Conservation (phyloP, 2,113 vertebrate species). For the Pandion haliaetus region DNA sequence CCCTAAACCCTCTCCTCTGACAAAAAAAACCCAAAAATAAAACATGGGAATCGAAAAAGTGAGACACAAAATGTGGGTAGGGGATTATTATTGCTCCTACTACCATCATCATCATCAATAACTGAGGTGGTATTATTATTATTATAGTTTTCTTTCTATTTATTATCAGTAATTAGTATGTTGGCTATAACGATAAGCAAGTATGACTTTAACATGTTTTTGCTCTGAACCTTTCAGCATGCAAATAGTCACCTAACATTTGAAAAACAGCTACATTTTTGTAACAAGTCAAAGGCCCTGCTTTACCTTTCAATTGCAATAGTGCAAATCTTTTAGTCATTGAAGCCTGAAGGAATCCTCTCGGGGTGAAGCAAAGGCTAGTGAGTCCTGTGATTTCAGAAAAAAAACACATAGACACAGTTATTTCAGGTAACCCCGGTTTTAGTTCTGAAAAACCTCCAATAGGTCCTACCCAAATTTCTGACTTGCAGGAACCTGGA, state of each 20-base stretch:
- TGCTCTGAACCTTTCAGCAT: neutral
- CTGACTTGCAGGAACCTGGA: neutral
- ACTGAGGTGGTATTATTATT: neutral
- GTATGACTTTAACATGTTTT: neutral
- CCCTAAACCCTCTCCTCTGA: neutral
- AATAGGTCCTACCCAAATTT: neutral
- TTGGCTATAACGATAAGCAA: neutral
- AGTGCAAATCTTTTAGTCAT: neutral
- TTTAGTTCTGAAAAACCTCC: neutral
- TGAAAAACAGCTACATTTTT: neutral
- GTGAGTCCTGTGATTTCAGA: neutral
- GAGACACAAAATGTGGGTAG: neutral
- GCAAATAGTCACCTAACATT: neutral
- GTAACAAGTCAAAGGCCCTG: neutral
- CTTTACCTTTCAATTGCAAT: neutral
- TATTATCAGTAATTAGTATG: neutral
- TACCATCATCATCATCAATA: neutral
- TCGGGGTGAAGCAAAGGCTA: neutral
- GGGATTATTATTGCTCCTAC: neutral
- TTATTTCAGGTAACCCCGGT: neutral
- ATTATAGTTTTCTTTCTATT: neutral
- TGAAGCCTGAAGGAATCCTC: neutral
- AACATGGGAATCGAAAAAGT: neutral
- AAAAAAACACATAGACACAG: neutral
- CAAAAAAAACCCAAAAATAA: neutral